These are phyloP conservation scores for Pachydiplax longipennis DNA, from an alignment of 2,888 invertebrate genomes.

Conservation along the genomic window DNA sequence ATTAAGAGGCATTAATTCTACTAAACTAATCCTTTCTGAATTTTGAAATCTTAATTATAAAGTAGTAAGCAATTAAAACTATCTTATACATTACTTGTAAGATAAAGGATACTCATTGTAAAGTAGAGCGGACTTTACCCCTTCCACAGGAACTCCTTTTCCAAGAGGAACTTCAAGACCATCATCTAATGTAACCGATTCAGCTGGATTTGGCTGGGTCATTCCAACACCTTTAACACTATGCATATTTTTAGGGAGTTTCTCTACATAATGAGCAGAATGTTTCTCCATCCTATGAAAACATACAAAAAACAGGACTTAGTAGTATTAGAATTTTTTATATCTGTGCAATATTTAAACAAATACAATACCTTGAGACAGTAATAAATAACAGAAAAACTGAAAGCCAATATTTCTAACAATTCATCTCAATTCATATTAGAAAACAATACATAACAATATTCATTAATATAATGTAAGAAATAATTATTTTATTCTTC, in stretches of 20 bases:
- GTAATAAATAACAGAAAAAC: no score
- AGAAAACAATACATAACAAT: no score
- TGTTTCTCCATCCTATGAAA: conserved; percentile 75
- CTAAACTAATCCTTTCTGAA: neutral
- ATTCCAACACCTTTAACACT: conserved; percentile 88
- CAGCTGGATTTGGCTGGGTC: conserved; percentile 82
- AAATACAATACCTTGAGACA: no score
- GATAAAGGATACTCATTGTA: conserved; percentile 92
- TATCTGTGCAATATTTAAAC: no score
- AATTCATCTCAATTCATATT: no score
- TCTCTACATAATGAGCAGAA: conserved; percentile 75
- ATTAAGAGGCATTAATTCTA: no score
- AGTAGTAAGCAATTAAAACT: neutral
- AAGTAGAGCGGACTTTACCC: conserved; percentile 67
- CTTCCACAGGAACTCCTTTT: conserved; percentile 61
- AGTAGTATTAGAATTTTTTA: neutral
- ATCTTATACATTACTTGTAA: neutral
- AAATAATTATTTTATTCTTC: no score
- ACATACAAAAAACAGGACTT: neutral
- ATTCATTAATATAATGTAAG: no score
- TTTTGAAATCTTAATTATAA: neutral
- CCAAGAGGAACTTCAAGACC: conserved; percentile 84
- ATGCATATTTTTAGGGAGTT: conserved; percentile 83
- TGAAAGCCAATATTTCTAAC: no score
- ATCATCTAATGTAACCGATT: conserved; percentile 65